These are phyloP conservation scores for Poecilia wingei DNA, from an alignment of 2,797 vertebrate species.

Conservation along the genomic window DNA sequence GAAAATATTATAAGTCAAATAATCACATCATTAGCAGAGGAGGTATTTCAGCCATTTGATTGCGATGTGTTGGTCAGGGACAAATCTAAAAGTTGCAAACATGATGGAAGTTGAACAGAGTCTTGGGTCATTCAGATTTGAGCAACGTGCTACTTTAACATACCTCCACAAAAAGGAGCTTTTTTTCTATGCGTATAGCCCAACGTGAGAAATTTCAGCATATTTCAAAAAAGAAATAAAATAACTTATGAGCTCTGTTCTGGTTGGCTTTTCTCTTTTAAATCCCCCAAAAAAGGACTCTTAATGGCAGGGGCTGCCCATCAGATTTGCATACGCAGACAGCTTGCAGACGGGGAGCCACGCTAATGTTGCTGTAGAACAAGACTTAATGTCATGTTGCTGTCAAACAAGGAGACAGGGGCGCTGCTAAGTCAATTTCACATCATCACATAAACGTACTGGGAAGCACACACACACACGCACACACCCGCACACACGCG, in stretches of 20 bases:
- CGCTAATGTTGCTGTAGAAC: conserved; percentile 72
- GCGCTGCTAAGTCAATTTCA: conserved; percentile 65
- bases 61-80: background rate
- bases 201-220: conserved; percentile 38
- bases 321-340: conserved; percentile 71
- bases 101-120: background rate
- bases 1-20: background rate
- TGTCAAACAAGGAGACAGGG: conserved; percentile 62
- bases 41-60: background rate
- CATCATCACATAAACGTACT: conserved; percentile 16
- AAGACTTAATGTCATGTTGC: conserved; percentile 77
- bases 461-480: conserved; percentile 3
- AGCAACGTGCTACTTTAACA: background rate
- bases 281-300: conserved; percentile 44
- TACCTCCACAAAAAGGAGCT: background rate
- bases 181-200: conserved; percentile 39
- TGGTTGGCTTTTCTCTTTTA: conserved; percentile 45
- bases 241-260: conserved; percentile 46
- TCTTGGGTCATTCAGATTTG: background rate
- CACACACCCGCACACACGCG: conserved; percentile 1
- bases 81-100: background rate
- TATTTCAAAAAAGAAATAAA: conserved; percentile 58
- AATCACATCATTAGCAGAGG: background rate
- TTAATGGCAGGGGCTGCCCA: conserved; percentile 47
- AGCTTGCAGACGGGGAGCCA: conserved; percentile 62